Percentiles rank a stretch among this genome's conserved stretches.
These are phyloP conservation scores for Ypsolopha sequella DNA, from an alignment of 2,888 invertebrate genomes.

Conservation along the genomic window DNA sequence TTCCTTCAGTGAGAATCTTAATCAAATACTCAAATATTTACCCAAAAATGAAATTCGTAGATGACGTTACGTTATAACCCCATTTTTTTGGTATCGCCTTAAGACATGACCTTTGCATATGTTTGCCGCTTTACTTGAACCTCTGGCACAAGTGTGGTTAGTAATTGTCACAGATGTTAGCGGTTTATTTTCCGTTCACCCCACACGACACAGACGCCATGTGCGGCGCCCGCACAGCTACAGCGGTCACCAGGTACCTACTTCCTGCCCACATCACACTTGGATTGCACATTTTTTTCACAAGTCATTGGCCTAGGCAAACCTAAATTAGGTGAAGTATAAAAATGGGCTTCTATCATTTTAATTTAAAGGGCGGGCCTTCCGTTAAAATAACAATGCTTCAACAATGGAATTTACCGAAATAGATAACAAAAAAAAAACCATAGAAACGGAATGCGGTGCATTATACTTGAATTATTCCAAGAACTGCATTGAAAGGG, in stretches of 20 bases:
- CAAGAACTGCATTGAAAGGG: not conserved
- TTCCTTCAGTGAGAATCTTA: too few relatives aligned
- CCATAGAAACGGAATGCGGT: not conserved
- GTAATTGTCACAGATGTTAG: not conserved
- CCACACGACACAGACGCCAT: conserved; percentile 29
- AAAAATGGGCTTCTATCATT: not conserved
- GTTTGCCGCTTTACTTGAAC: too few relatives aligned
- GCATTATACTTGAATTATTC: not conserved
- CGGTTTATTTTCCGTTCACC: conserved; percentile 24
- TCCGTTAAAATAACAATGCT: conserved; percentile 7
- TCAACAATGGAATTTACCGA: not conserved
- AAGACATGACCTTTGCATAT: too few relatives aligned
- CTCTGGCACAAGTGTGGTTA: not conserved
- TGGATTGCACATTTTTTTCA: conserved; percentile 22
- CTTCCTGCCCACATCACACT: conserved; percentile 34
- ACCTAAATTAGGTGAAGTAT: conserved; percentile 6
- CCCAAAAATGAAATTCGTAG: too few relatives aligned
- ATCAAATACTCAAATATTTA: too few relatives aligned
- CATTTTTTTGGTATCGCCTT: too few relatives aligned
- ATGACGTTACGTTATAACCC: too few relatives aligned
- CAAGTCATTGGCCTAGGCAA: conserved; percentile 7
- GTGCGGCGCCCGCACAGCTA: conserved; percentile 26
- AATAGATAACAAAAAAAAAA: not conserved
- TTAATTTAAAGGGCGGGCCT: conserved; percentile 1
- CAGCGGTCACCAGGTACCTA: conserved; percentile 42